These are phyloP conservation scores for Columbina picui DNA, from an alignment of 2,113 vertebrate genomes.

Conservation along the genomic window DNA sequence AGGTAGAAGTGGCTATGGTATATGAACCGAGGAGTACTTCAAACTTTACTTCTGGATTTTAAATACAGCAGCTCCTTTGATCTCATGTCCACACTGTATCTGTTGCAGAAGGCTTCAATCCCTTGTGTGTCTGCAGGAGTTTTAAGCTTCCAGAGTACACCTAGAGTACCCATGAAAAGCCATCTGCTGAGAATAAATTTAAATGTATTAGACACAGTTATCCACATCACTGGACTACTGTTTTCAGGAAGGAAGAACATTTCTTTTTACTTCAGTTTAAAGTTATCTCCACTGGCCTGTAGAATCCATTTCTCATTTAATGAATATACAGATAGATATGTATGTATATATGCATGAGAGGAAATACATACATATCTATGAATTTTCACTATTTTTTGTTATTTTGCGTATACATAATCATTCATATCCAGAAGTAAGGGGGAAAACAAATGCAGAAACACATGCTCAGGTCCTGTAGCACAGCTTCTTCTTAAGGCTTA, in stretches of 20 bases:
- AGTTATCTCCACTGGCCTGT: background rate
- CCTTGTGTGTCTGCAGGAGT: background rate
- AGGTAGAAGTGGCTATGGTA: background rate
- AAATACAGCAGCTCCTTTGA: background rate
- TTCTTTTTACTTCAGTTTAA: background rate
- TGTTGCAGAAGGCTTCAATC: background rate
- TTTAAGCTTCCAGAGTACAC: background rate
- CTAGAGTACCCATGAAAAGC: background rate
- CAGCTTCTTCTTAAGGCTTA: rapidly evolving
- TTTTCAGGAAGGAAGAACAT: background rate
- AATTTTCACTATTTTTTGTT: background rate
- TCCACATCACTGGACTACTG: background rate
- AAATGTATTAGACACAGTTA: background rate
- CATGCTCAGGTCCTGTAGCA: background rate
- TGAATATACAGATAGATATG: too few relatives aligned
- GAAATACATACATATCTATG: rapidly evolving
- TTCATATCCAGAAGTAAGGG: background rate
- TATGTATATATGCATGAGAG: background rate
- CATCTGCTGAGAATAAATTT: background rate
- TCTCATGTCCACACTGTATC: background rate
- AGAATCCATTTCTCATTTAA: background rate
- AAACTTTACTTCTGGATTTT: background rate
- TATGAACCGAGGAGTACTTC: background rate
- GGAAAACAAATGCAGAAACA: background rate
- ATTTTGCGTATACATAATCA: background rate